Base-by-base conservation (phyloP, 2,888 invertebrate species). In the Aspidiotus rigidus region DNA sequence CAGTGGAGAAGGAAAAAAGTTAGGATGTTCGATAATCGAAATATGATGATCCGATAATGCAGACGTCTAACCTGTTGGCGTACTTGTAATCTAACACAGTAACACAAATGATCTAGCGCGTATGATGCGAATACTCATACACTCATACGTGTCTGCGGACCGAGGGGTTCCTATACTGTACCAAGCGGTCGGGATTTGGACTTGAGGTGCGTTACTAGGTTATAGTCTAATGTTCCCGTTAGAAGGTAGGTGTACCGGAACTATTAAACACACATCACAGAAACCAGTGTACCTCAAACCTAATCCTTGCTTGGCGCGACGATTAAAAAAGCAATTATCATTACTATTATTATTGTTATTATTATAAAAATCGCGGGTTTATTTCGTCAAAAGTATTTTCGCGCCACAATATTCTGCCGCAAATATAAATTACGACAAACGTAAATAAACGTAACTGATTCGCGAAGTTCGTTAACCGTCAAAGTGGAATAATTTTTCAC, bases 191-290 rank as follows among this genome's bases (percentile, higher is more conserved):
- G 57, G 59, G 42, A 66, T 66, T 66, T 59, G 66, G 59, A 66
- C 59, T 59, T 59, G 28, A 66, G 66, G 66, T 66, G 66, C 66
- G 57, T 66, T 66, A 66, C 66, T 66, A 66, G 66, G 66, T 60
- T 54, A 62, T 66, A 66, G 41, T 49, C 57, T 61, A 60, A 53
- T 69, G 55, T 69, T 69, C 69, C 69, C 69, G 69, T 69, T 69
- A 69, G 55, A 54, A 42, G 69, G 55, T 69, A 69, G 69, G 69
- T 62, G 69, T 69, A 69, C 69, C 69, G 69, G 69, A 69, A 69
- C 69, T 69, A 69, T 62, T 54, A 69, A 60, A 69, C 39, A 53
- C 69, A 39, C 69, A 55, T 62, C 69, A 61, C 60, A 61, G 42
- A 40, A 40, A 54, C 53, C 49, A 64, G 70, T 70, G 64, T 15